Percentiles rank a stretch among this genome's conserved stretches.
phyloP scores from a whole-genome alignment of 1,140 invertebrate genomes.

The Drosophila bocki region DNA sequence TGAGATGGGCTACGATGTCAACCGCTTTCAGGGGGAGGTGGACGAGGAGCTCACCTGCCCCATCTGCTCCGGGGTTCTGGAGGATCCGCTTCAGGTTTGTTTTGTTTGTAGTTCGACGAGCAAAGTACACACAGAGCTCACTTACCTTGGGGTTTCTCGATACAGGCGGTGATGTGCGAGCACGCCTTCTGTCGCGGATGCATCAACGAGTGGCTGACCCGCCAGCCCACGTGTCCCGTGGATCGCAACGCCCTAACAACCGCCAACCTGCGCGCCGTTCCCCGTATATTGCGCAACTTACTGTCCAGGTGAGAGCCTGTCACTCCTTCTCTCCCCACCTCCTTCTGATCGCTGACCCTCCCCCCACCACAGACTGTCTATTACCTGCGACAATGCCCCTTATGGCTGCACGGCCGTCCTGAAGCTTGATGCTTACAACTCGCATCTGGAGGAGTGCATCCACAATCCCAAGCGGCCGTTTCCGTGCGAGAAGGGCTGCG shows the following conservation, averaged over 20 bases:
- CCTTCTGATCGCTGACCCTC: background rate
- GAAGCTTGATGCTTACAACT: conserved; percentile 93
- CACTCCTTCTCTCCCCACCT: background rate
- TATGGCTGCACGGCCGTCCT: conserved; percentile 94
- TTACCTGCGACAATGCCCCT: conserved; percentile 95
- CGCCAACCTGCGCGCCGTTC: conserved; percentile 94
- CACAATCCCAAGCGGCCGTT: conserved; percentile 97
- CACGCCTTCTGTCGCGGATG: conserved; percentile 97
- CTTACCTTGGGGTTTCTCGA: conserved; percentile 16
- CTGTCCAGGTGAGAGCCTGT: conserved; percentile 89
- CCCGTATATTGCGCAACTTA: conserved; percentile 96
- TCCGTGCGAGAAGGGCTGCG: conserved; percentile 96
- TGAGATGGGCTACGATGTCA: conserved; percentile 92
- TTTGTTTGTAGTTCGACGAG: conserved; percentile 24
- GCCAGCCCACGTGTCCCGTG: conserved; percentile 96
- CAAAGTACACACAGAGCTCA: conserved; percentile 17
- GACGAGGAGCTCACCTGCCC: conserved; percentile 94
- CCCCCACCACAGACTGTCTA: conserved; percentile 89
- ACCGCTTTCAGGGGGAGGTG: conserved; percentile 91
- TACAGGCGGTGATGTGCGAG: conserved; percentile 96
- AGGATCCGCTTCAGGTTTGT: conserved; percentile 91
- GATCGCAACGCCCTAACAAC: conserved; percentile 95
- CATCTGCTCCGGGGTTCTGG: conserved; percentile 92
- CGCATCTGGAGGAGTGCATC: conserved; percentile 96
- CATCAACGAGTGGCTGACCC: conserved; percentile 97